Evolutionary conservation across 2,888 invertebrate genomes (phyloP).

Genomic region (Xylocampa areola): DNA sequence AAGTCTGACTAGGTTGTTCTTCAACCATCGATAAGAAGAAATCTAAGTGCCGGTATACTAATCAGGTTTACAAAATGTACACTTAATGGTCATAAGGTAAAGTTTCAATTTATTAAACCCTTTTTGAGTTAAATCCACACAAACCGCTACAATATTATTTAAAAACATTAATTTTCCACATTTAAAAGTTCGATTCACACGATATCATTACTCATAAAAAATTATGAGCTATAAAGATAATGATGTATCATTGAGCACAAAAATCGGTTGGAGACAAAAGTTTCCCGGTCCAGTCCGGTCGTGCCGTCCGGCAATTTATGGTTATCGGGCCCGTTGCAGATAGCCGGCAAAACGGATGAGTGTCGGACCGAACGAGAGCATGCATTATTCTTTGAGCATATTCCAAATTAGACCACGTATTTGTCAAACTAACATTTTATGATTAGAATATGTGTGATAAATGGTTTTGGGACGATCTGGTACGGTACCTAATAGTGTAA

Average conservation of each 20-base stretch:
- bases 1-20: no score
- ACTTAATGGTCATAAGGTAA: neutral
- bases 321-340: conserved; percentile 67
- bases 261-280: conserved; percentile 62
- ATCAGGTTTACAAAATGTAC: no score
- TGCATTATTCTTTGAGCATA: conserved; percentile 56
- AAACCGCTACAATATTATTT: neutral
- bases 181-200: conserved; percentile 30
- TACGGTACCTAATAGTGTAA: no score
- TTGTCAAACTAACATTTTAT: conserved; percentile 44
- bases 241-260: conserved; percentile 59
- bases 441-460: conserved; percentile 35
- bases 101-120: conserved; percentile 1
- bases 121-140: neutral
- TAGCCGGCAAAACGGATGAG: conserved; percentile 65
- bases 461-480: conserved; percentile 5
- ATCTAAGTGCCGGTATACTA: no score
- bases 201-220: conserved; percentile 47
- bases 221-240: conserved; percentile 51
- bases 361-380: conserved; percentile 51
- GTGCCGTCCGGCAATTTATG: conserved; percentile 65
- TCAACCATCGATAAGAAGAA: no score
- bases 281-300: conserved; percentile 50
- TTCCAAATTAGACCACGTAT: conserved; percentile 57
- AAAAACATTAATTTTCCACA: conserved; percentile 26